Conservation (phyloP, 2,113 vertebrate species). For the Malurus alboscapulatus region DNA sequence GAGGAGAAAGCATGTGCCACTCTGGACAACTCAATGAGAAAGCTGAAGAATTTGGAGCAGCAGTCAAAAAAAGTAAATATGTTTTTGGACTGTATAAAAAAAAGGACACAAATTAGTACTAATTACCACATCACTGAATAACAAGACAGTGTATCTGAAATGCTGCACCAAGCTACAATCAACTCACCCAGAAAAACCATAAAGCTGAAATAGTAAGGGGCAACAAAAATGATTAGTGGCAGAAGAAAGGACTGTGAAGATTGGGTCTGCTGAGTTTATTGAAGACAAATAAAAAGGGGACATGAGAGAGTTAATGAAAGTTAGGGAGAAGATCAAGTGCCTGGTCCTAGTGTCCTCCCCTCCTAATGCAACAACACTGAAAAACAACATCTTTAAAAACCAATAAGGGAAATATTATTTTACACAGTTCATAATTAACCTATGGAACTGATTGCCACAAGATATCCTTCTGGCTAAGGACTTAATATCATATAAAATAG, state of each 20-base stretch:
- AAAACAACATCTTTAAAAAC: conserved; percentile 44
- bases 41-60: not conserved
- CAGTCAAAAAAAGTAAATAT: not conserved
- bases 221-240: conserved; percentile 43
- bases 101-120: not conserved
- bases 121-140: not conserved
- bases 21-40: not conserved
- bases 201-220: conserved; percentile 8
- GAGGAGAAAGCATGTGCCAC: not conserved
- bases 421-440: conserved; percentile 54
- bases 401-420: conserved; percentile 35
- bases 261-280: conserved; percentile 7
- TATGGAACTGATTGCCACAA: conserved; percentile 41
- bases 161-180: not conserved
- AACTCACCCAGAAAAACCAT: not conserved
- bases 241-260: conserved; percentile 6
- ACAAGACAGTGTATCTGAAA: not conserved
- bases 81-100: not conserved
- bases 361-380: not conserved
- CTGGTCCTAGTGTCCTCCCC: not conserved
- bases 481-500: conserved; percentile 51
- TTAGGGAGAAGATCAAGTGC: conserved; percentile 6
- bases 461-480: conserved; percentile 50
- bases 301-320: conserved; percentile 49
- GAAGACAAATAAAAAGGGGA: conserved; percentile 31